Conservation (phyloP, 1,140 invertebrate species). For the Helicoverpa armigera region DNA sequence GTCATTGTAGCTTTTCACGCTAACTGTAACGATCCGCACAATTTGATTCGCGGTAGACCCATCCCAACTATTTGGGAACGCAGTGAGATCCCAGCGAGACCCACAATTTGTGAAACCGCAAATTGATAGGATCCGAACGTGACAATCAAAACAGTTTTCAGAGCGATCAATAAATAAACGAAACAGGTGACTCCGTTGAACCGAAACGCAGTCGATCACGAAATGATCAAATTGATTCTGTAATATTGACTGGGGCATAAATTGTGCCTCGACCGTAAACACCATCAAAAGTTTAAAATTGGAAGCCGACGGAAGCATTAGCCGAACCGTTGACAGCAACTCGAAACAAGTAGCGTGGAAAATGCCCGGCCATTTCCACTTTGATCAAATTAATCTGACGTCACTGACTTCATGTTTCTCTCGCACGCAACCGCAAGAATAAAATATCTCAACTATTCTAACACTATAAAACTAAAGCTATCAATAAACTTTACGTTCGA, state of each 20-base stretch:
- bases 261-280: slow-evolving; percentile 64
- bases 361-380: slow-evolving; percentile 73
- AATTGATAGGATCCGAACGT: slow-evolving; percentile 60
- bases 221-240: slow-evolving; percentile 50
- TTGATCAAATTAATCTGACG: slow-evolving; percentile 82
- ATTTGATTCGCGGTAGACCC: slow-evolving; percentile 63
- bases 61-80: slow-evolving; percentile 52
- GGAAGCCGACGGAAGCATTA: slow-evolving; percentile 82
- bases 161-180: slow-evolving; percentile 23
- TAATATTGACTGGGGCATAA: slow-evolving; percentile 64
- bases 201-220: slow-evolving; percentile 16
- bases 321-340: slow-evolving; percentile 78
- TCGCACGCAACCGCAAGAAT: slow-evolving; percentile 59
- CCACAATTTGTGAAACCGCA: slow-evolving; percentile 54
- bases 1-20: slow-evolving; percentile 69
- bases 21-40: slow-evolving; percentile 71
- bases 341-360: slow-evolving; percentile 79
- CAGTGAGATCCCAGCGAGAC: slow-evolving; percentile 28
- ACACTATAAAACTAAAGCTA: slow-evolving; percentile 34
- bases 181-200: slow-evolving; percentile 24
- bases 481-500: not conserved
- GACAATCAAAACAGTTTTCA: slow-evolving; percentile 17
- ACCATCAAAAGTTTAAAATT: slow-evolving; percentile 82
- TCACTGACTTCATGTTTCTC: slow-evolving; percentile 69
- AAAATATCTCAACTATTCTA: slow-evolving; percentile 49